Evolutionary conservation across 1,140 invertebrate species (phyloP).

Genomic region (Pissodes strobi): DNA sequence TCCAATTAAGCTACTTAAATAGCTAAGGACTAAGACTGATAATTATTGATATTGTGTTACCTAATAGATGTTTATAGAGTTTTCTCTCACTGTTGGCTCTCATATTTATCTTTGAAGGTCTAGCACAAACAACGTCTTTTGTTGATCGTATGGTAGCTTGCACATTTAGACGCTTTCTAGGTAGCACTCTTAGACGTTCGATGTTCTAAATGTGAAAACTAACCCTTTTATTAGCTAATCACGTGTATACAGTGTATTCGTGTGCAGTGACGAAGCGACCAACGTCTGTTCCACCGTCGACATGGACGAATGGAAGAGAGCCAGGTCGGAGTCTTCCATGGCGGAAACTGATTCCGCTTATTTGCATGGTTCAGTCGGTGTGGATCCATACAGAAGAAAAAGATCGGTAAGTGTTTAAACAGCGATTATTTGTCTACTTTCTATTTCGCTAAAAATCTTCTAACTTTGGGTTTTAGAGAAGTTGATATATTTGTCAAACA

Average conservation of each 20-base stretch:
- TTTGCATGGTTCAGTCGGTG: conserved; percentile 63
- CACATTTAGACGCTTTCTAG: conserved; percentile 38
- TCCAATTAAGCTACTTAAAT: too few species aligned
- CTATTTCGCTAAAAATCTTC: too few species aligned
- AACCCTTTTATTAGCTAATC: conserved; percentile 42
- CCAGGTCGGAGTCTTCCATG: conserved; percentile 73
- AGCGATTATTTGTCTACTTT: too few species aligned
- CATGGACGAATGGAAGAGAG: conserved; percentile 71
- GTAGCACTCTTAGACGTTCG: conserved; percentile 38
- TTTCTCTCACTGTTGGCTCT: too few species aligned
- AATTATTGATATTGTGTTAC: too few species aligned
- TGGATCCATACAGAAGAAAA: conserved; percentile 56
- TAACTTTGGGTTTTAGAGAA: too few species aligned
- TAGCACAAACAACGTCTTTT: too few species aligned
- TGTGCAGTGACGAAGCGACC: conserved; percentile 63
- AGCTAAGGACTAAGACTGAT: too few species aligned
- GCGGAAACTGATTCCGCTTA: conserved; percentile 74
- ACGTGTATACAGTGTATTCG: conserved; percentile 51
- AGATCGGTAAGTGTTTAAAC: conserved; percentile 54
- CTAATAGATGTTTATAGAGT: too few species aligned
- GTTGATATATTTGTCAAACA: too few species aligned
- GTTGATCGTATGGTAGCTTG: conserved; percentile 31
- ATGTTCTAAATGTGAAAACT: conserved; percentile 40
- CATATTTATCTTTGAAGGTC: too few species aligned
- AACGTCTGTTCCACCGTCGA: conserved; percentile 60